Percentiles rank a stretch among this genome's conserved stretches.
Conservation (phyloP, 2,113 vertebrate species). For the Panthera leo region DNA sequence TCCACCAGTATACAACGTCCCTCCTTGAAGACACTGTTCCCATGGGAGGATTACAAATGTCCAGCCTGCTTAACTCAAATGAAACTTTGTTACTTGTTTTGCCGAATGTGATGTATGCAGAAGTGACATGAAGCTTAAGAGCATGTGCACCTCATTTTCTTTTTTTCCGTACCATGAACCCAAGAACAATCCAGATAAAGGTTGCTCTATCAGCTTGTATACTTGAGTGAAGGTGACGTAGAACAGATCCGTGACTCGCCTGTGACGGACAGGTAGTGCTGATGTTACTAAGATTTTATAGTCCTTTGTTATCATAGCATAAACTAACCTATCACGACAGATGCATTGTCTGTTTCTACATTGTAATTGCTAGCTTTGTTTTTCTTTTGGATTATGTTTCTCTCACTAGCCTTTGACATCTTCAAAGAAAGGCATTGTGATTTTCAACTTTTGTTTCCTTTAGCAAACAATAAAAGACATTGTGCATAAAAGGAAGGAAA, state of each 20-base stretch:
- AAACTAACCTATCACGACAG: background rate
- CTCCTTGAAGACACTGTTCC: background rate
- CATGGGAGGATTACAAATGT: too few species aligned
- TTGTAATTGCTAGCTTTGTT: background rate
- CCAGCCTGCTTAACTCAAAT: background rate
- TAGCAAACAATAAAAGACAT: background rate
- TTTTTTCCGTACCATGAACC: background rate
- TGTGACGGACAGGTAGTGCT: accelerated
- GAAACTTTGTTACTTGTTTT: background rate
- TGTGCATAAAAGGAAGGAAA: background rate
- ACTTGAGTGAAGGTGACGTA: too few species aligned
- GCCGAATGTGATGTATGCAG: background rate
- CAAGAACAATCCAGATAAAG: background rate
- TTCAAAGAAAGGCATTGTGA: background rate
- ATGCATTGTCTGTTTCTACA: background rate
- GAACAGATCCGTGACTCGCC: accelerated
- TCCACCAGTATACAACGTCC: background rate
- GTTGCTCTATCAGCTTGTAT: background rate
- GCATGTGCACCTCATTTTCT: background rate
- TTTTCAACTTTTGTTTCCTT: background rate
- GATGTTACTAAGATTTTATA: background rate
- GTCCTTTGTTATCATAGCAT: background rate
- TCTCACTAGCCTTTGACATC: background rate
- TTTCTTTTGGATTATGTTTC: background rate
- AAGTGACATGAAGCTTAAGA: background rate